Evolutionary conservation across 1,140 invertebrate genomes (phyloP).

Genomic region (Panagrolaimus sp.): DNA sequence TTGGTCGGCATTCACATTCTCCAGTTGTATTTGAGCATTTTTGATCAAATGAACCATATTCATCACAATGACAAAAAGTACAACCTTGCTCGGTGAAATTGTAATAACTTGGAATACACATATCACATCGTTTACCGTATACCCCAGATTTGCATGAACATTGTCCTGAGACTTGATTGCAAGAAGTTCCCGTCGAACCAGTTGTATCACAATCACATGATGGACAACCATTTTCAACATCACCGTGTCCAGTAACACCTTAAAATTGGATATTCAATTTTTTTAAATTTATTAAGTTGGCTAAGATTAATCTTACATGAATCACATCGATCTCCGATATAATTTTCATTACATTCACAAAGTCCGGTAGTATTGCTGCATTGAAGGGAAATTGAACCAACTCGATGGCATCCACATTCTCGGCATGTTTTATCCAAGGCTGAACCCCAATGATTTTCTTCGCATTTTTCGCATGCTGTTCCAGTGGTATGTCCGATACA

Average conservation of each 20-base stretch:
- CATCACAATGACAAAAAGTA: conserved; percentile 56
- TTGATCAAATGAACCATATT: conserved; percentile 51
- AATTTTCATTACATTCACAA: conserved; percentile 77
- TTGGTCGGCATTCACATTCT: conserved; percentile 51
- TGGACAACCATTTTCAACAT: conserved; percentile 63
- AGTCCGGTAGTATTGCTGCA: conserved; percentile 81
- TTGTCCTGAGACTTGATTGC: conserved; percentile 65
- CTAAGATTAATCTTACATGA: conserved; percentile 76
- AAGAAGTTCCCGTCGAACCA: conserved; percentile 61
- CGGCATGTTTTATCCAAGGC: conserved; percentile 69
- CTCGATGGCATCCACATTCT: conserved; percentile 65
- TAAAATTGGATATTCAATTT: neutral
- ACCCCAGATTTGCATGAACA: conserved; percentile 66
- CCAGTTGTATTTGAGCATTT: conserved; percentile 53
- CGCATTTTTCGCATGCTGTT: conserved; percentile 71
- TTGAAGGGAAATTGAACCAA: conserved; percentile 69
- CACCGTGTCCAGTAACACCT: conserved; percentile 63
- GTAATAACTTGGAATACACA: conserved; percentile 52
- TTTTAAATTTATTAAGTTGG: conserved; percentile 6
- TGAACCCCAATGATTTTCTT: conserved; percentile 71
- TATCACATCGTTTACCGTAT: conserved; percentile 60
- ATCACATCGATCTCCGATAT: conserved; percentile 78
- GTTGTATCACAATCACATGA: conserved; percentile 46
- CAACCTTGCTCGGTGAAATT: conserved; percentile 51
- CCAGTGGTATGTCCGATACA: conserved; percentile 79